A percentile compares a stretch with the other conserved stretches of the same genome.
phyloP scores from a whole-genome alignment of 2,113 vertebrate genomes.

The Cynopterus brachyotis region DNA sequence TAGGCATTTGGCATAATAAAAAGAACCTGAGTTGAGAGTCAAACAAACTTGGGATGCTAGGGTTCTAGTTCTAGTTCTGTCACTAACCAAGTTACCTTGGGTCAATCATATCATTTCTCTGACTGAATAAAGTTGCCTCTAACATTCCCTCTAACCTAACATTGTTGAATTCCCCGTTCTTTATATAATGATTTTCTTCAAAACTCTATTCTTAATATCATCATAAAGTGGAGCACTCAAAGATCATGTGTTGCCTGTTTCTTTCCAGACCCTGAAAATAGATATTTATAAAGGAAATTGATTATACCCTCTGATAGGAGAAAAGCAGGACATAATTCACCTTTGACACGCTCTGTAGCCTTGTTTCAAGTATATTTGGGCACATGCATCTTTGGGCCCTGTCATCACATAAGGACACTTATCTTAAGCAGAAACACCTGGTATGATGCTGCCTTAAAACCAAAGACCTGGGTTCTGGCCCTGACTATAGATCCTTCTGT shows the following conservation, averaged over 20 bases:
- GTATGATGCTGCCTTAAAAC: not conserved
- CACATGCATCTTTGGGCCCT: not conserved
- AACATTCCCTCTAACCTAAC: not conserved
- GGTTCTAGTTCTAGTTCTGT: not conserved
- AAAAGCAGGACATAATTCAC: not conserved
- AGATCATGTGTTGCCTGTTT: not conserved
- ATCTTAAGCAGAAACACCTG: not conserved
- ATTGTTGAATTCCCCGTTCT: not conserved
- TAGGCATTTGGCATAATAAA: not conserved
- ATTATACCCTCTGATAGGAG: not conserved
- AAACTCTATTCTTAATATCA: not conserved
- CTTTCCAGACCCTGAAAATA: slow-evolving; percentile 18
- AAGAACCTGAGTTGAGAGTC: not conserved
- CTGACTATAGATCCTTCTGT: not conserved
- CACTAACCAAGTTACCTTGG: not conserved
- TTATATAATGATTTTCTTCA: not conserved
- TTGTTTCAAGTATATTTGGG: not conserved
- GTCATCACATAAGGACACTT: not conserved
- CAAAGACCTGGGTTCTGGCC: not conserved
- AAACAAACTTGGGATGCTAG: not conserved
- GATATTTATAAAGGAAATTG: not conserved
- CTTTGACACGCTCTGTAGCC: not conserved
- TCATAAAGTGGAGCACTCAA: not conserved
- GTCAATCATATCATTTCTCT: not conserved
- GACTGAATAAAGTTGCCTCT: not conserved